Conservation (phyloP, 2,797 vertebrate species). For the Microhierax caerulescens region DNA sequence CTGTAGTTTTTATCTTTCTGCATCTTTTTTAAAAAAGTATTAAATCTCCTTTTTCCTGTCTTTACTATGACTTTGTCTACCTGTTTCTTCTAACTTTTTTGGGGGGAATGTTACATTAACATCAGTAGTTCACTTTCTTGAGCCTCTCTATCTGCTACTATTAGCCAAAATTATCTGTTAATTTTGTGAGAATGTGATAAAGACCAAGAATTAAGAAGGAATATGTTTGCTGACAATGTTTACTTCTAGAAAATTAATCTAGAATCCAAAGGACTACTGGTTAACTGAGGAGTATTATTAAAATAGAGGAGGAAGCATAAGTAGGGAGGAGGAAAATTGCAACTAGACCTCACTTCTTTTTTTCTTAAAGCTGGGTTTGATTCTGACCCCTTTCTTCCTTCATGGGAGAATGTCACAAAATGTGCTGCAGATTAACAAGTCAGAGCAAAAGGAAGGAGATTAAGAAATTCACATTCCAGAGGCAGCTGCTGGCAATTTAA, state of each 20-base stretch:
- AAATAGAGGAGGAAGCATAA: neutral
- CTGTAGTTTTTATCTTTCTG: neutral
- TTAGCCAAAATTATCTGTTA: neutral
- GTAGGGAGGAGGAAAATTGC: neutral
- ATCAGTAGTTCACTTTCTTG: neutral
- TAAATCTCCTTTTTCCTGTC: neutral
- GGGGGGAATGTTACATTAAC: neutral
- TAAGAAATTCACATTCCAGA: neutral
- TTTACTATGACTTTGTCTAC: neutral
- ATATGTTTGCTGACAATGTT: neutral
- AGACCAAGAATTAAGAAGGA: neutral
- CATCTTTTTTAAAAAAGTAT: neutral
- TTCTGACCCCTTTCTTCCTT: neutral
- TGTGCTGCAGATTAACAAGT: neutral
- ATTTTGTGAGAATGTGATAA: neutral
- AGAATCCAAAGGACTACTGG: neutral
- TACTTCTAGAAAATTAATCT: neutral
- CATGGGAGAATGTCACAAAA: neutral
- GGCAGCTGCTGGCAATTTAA: neutral
- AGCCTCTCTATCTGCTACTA: neutral
- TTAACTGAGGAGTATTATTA: neutral
- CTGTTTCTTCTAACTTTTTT: neutral
- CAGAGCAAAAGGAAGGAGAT: neutral
- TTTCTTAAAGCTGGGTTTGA: neutral
- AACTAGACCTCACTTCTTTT: neutral